Conservation (phyloP, 2,888 invertebrate genomes). For the Amphiduros pacificus region DNA sequence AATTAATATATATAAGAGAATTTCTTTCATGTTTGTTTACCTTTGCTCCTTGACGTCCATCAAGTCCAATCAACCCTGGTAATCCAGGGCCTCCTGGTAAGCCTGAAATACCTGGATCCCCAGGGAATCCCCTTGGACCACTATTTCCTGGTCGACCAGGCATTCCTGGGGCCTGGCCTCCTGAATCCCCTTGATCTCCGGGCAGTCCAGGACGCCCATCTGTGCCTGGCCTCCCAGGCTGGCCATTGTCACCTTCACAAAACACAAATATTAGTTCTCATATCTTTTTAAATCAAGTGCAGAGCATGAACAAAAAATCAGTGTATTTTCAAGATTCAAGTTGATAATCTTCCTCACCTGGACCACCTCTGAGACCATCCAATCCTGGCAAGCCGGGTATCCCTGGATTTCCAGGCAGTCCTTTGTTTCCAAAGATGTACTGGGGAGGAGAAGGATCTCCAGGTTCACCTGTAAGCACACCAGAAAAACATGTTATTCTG, state of each 20-base stretch:
- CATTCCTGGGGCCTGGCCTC: conserved; percentile 9
- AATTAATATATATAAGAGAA: no score
- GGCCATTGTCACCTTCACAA: conserved; percentile 28
- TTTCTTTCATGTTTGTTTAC: no score
- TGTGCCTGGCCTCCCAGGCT: conserved; percentile 20
- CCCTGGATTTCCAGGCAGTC: background rate
- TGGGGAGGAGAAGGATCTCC: no score
- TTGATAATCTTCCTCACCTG: background rate
- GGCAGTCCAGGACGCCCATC: conserved; percentile 6
- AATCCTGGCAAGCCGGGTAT: background rate
- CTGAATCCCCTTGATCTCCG: conserved; percentile 21
- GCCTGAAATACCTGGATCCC: conserved; percentile 19
- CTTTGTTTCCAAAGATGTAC: no score
- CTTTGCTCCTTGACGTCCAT: background rate
- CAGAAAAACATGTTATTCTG: no score
- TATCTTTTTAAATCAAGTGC: no score
- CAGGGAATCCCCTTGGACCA: conserved; percentile 10
- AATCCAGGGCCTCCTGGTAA: conserved; percentile 15
- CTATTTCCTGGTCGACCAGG: conserved; percentile 21
- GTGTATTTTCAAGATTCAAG: no score
- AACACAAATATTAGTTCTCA: no score
- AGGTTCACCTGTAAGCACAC: background rate
- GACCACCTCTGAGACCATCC: background rate
- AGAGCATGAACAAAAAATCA: no score
- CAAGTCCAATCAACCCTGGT: conserved; percentile 27